These are phyloP conservation scores for Cryptosula pallasiana DNA, from an alignment of 2,888 invertebrate genomes.

Conservation along the genomic window DNA sequence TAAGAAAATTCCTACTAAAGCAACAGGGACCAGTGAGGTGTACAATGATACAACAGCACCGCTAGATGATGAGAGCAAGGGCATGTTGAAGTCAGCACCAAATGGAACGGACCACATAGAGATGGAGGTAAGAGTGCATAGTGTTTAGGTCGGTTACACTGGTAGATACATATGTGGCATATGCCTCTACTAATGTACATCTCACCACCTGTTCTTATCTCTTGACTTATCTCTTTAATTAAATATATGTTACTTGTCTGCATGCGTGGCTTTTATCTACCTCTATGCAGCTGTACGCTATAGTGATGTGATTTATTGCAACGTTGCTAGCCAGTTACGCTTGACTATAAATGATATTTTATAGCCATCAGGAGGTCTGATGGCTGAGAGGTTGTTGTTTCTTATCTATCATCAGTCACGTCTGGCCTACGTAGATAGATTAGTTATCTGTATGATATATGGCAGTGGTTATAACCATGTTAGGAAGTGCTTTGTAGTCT, in stretches of 20 bases:
- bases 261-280: not conserved
- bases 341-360: too few species aligned
- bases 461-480: too few species aligned
- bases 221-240: not conserved
- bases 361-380: too few species aligned
- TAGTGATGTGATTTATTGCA: not conserved
- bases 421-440: too few species aligned
- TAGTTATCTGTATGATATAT: too few species aligned
- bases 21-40: constrained; percentile 13
- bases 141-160: not conserved
- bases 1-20: not conserved
- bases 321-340: too few species aligned
- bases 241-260: not conserved
- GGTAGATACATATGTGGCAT: too few species aligned
- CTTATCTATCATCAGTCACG: too few species aligned
- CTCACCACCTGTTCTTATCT: too few species aligned
- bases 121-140: not conserved
- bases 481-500: too few species aligned
- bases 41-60: constrained; percentile 16
- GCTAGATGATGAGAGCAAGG: constrained; percentile 7
- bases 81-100: not conserved
- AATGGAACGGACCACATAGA: not conserved
- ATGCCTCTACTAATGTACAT: too few species aligned
- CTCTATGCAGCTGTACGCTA: not conserved
- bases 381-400: too few species aligned